Percentiles rank a stretch among this genome's conserved stretches.
Evolutionary conservation across 2,888 invertebrate genomes (phyloP).

Genomic region (Pyrrhia umbra): DNA sequence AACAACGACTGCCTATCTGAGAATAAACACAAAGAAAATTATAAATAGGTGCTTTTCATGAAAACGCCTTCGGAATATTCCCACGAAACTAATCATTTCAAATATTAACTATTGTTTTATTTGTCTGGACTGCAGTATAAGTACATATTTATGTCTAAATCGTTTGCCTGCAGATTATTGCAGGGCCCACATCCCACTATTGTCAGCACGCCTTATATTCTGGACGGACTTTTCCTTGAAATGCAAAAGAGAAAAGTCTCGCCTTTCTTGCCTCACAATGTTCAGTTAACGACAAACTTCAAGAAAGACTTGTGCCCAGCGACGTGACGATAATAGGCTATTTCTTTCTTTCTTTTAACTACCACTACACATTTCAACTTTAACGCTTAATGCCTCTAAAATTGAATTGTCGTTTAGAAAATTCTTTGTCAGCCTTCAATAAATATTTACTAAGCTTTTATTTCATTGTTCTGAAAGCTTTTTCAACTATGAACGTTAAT

Average conservation of each 20-base stretch:
- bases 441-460: conserved; percentile 13
- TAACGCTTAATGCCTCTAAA: conserved; percentile 17
- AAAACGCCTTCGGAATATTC: neutral
- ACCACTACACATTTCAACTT: conserved; percentile 26
- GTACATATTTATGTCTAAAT: conserved; percentile 19
- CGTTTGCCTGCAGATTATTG: conserved; percentile 15
- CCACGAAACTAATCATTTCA: neutral
- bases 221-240: conserved; percentile 8
- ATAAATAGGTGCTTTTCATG: conserved; percentile 7
- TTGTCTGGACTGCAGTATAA: too few relatives aligned
- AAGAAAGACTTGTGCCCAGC: conserved; percentile 33
- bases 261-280: conserved; percentile 22
- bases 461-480: conserved; percentile 18
- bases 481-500: conserved; percentile 31
- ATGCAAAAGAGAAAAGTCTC: conserved; percentile 15
- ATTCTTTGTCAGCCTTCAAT: conserved; percentile 1
- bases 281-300: conserved; percentile 40
- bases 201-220: conserved; percentile 7
- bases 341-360: conserved; percentile 27
- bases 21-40: conserved; percentile 10
- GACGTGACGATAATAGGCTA: conserved; percentile 34
- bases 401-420: conserved; percentile 19
- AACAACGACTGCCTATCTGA: neutral
- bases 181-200: conserved; percentile 11
- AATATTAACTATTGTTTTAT: too few relatives aligned